phyloP scores from a whole-genome alignment of 2,797 vertebrate genomes.

The Scyliorhinus canicula region DNA sequence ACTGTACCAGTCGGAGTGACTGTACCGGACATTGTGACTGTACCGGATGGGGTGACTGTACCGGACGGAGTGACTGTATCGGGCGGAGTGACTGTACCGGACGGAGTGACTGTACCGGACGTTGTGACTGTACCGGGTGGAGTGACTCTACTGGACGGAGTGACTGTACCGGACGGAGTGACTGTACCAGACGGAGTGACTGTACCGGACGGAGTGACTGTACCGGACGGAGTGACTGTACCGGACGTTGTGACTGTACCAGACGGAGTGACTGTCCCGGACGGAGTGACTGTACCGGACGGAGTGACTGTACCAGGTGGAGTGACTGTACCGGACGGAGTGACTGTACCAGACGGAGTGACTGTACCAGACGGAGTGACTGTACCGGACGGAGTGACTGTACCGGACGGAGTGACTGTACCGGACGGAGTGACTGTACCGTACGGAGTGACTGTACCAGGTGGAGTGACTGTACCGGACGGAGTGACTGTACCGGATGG shows the following conservation, averaged over 20 bases:
- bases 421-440: too few relatives aligned
- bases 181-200: neutral
- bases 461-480: neutral
- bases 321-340: too few relatives aligned
- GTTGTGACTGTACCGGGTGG: neutral
- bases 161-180: neutral
- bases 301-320: too few relatives aligned
- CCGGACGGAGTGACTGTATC: neutral
- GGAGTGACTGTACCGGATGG: neutral
- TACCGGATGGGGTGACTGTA: neutral
- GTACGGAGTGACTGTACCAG: neutral
- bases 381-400: too few relatives aligned
- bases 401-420: neutral
- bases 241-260: neutral
- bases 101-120: neutral
- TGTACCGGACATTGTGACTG: too few relatives aligned
- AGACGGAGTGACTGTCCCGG: neutral
- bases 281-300: neutral
- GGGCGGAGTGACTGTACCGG: rapidly evolving
- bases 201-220: neutral
- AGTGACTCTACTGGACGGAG: neutral
- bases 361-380: neutral
- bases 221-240: neutral
- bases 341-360: neutral
- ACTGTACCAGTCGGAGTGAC: too few relatives aligned